Conservation (phyloP, 2,113 vertebrate species). For the Manacus vitellinus region DNA sequence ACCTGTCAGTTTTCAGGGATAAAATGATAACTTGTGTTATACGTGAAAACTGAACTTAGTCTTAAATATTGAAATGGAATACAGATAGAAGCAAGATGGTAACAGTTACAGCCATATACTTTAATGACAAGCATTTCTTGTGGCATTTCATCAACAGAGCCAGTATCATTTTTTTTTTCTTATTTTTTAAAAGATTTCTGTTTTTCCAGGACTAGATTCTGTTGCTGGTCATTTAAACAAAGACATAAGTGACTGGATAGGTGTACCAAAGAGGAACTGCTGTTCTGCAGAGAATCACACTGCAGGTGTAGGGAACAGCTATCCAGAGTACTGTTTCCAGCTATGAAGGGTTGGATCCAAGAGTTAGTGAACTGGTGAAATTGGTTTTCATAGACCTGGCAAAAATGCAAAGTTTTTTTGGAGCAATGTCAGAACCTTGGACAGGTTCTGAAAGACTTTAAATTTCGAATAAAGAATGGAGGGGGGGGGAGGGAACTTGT, state of each 20-base stretch:
- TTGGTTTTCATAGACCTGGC: not conserved
- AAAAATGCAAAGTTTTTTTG: not conserved
- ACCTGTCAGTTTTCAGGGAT: not conserved
- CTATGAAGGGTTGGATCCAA: not conserved
- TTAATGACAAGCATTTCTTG: not conserved
- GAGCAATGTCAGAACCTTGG: not conserved
- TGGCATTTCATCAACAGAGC: not conserved
- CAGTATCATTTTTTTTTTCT: not conserved
- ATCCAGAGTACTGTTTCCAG: not conserved
- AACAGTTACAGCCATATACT: not conserved
- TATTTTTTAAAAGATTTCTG: not conserved
- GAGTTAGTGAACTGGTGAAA: not conserved
- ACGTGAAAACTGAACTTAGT: not conserved
- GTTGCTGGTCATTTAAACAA: not conserved
- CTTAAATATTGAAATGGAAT: not conserved
- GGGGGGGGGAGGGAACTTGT: rapidly evolving
- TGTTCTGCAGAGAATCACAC: not conserved
- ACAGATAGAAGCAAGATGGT: not conserved
- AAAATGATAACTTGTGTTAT: not conserved
- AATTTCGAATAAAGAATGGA: not conserved
- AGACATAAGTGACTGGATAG: not conserved
- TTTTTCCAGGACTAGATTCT: not conserved
- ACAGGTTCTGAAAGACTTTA: not conserved
- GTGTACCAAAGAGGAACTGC: not conserved
- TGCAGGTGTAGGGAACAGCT: not conserved